A percentile compares a stretch with the other conserved stretches of the same genome.
Evolutionary conservation across 1,140 invertebrate genomes (phyloP).

Genomic region (Drosophila navojoa): DNA sequence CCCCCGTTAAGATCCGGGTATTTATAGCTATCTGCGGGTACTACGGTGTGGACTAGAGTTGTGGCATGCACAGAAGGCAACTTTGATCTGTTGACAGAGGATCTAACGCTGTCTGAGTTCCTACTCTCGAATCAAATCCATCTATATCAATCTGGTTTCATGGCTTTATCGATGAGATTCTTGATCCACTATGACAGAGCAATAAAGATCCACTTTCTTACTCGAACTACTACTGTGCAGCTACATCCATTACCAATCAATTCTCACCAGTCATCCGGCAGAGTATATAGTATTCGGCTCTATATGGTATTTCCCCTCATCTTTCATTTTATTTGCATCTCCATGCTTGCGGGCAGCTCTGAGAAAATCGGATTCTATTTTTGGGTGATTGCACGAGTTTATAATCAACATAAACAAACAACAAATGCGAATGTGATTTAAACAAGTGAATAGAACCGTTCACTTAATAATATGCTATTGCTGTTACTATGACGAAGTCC

Average conservation of each 20-base stretch:
- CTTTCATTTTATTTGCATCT: constrained; percentile 14
- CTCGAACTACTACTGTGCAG: too few relatives aligned
- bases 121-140: too few relatives aligned
- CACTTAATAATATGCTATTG: constrained; percentile 74
- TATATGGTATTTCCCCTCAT: background rate
- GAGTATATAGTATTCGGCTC: background rate
- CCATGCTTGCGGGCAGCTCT: constrained; percentile 24
- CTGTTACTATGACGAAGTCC: constrained; percentile 62
- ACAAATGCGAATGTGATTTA: constrained; percentile 19
- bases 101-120: too few relatives aligned
- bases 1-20: background rate
- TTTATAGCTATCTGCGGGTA: too few relatives aligned
- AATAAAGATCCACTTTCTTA: too few relatives aligned
- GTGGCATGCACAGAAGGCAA: too few relatives aligned
- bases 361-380: constrained; percentile 55
- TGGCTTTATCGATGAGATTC: too few relatives aligned
- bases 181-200: too few relatives aligned
- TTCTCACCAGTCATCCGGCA: background rate
- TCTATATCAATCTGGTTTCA: too few relatives aligned
- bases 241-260: too few relatives aligned
- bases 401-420: constrained; percentile 64
- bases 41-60: too few relatives aligned
- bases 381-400: constrained; percentile 67
- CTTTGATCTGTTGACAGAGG: too few relatives aligned
- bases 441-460: constrained; percentile 26